A percentile compares a stretch with the other conserved stretches of the same genome.
Conservation (phyloP, 2,888 invertebrate species). For the Pollenia griseotomentosa region DNA sequence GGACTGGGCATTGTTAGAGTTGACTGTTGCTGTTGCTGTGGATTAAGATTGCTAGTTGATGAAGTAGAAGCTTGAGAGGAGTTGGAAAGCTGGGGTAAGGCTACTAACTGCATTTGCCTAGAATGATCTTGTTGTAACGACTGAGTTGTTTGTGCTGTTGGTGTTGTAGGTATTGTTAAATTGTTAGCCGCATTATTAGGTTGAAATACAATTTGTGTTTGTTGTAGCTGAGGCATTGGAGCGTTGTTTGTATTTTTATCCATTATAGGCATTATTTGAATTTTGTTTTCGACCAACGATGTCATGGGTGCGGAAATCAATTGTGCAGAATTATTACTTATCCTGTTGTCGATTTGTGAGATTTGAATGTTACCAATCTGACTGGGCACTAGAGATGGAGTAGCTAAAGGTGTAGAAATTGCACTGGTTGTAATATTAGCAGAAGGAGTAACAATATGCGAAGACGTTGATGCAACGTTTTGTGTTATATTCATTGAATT, state of each 20-base stretch:
- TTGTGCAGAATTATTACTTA: conserved; percentile 77
- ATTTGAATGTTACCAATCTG: conserved; percentile 85
- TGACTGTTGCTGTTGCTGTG: conserved; percentile 61
- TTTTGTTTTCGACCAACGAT: conserved; percentile 84
- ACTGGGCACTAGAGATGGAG: conserved; percentile 83
- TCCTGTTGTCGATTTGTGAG: conserved; percentile 81
- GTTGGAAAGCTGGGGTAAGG: conserved; percentile 77
- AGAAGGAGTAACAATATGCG: conserved; percentile 69
- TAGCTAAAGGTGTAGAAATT: conserved; percentile 72
- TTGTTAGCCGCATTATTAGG: conserved; percentile 50
- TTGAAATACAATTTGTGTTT: conserved; percentile 68
- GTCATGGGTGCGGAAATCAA: conserved; percentile 79
- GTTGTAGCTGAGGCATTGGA: conserved; percentile 60
- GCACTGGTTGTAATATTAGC: conserved; percentile 75
- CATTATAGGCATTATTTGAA: conserved; percentile 84
- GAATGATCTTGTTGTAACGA: conserved; percentile 64
- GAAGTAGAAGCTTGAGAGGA: conserved; percentile 55
- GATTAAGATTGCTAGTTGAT: conserved; percentile 50
- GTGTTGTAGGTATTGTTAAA: conserved; percentile 71
- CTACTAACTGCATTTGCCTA: conserved; percentile 80
- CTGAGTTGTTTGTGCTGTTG: conserved; percentile 66
- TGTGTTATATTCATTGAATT: conserved; percentile 38
- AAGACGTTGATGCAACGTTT: conserved; percentile 39
- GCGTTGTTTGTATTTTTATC: conserved; percentile 73
- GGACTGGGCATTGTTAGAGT: conserved; percentile 33